Evolutionary conservation across 2,797 vertebrate species (phyloP), one percentile per base, ranked within the genome.

Genomic region (Pterois miles): DNA sequence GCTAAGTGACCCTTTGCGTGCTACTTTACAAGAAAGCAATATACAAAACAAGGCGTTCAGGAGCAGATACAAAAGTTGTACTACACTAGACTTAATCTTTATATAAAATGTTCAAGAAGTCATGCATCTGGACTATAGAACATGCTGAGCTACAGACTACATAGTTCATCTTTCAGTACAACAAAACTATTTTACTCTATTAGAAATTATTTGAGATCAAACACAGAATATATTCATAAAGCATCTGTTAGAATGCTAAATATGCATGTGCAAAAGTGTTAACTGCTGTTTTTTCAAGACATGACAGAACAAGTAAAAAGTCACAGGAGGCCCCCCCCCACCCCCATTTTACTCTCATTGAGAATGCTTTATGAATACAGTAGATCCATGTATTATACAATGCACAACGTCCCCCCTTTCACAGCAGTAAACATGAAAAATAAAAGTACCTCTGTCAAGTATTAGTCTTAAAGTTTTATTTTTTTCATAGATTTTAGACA

Each of bases 181-280:
- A 94, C 92, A 95, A 95, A 94, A 95, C 93, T 94, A 94, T 91
- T 93, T 22, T 87, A 90, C 90, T 95, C 91, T 93, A 90, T 93
- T 88, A 93, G 78, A 94, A 94, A 95, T 83, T 25, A 87, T 84
- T 88, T 74, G 71, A 87, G 86, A 77, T 93, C 90, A 88, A 88
- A 94, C 92, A 95, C 91, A 93, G 87, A 90, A 92, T 94, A 94
- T 94, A 95, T 95, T 95, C 94, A 94, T 94, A 93, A 95, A 95
- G 94, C 94, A 94, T 94, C 92, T 94, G 78, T 91, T 83, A 83
- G 86, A 91, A 93, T 89, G 90, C 90, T 86, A 77, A 91, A 84
- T 92, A 88, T 83, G 88, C 89, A 87, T 94, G 91, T 94, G 90
- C 90, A 48, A 93, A 92, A 79, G 80, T 81, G 77, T 86, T 83